phyloP scores from a whole-genome alignment of 2,888 invertebrate genomes.

The Stratiomys singularior region DNA sequence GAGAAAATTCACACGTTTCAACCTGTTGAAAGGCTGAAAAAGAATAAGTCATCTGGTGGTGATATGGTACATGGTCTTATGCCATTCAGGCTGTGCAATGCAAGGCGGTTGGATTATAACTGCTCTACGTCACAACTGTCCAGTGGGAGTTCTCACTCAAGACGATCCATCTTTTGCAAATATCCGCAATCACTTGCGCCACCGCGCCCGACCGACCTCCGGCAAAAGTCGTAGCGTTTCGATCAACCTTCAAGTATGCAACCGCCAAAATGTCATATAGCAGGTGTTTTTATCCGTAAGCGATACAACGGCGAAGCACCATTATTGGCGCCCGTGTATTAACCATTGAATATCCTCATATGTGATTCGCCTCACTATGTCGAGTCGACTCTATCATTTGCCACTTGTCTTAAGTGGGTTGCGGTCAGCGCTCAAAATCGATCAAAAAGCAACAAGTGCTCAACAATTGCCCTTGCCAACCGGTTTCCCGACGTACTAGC shows the following conservation, averaged over 20 bases:
- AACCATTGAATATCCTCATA: background rate
- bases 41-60: too few relatives aligned
- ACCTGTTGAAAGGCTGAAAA: background rate
- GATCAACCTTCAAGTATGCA: background rate
- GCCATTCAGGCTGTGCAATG: background rate
- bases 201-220: background rate
- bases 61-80: too few relatives aligned
- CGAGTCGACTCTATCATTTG: background rate
- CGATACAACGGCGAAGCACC: background rate
- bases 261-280: background rate
- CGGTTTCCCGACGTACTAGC: background rate
- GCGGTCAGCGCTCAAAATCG: background rate
- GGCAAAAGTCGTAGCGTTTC: background rate
- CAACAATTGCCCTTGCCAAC: background rate
- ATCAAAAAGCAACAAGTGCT: background rate
- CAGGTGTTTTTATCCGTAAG: too few relatives aligned
- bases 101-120: background rate
- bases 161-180: background rate
- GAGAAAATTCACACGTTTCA: too few relatives aligned
- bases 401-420: background rate
- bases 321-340: background rate
- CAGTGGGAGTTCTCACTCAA: background rate
- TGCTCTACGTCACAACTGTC: background rate
- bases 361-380: background rate
- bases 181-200: background rate